Evolutionary conservation across 2,113 vertebrate species (phyloP).

Genomic region (Bufo bufo): DNA sequence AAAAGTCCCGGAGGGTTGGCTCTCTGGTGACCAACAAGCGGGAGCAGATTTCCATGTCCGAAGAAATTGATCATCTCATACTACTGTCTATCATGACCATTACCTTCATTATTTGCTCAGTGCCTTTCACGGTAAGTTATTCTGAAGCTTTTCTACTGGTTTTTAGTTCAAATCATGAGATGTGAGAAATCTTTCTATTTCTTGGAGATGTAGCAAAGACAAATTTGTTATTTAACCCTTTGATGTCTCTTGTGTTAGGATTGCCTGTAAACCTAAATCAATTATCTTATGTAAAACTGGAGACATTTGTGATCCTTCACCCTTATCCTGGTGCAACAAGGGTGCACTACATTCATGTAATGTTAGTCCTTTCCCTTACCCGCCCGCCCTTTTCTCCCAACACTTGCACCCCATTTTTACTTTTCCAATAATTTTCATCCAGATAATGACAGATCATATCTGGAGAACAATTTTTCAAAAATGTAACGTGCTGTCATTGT

Average conservation of each 20-base stretch:
- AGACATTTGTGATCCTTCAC: no score
- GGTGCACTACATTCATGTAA: no score
- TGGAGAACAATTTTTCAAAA: neutral
- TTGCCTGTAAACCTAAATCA: no score
- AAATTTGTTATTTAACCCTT: neutral
- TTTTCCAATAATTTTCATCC: no score
- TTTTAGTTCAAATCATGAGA: neutral
- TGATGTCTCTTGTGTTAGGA: neutral
- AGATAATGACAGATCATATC: no score
- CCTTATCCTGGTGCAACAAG: no score
- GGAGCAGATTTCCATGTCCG: conserved; percentile 73
- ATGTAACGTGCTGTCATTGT: neutral
- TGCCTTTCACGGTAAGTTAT: conserved; percentile 90
- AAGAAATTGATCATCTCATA: conserved; percentile 91
- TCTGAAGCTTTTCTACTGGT: neutral
- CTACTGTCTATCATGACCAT: conserved; percentile 90
- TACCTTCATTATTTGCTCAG: conserved; percentile 88
- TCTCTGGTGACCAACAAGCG: conserved; percentile 30
- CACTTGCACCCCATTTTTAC: no score
- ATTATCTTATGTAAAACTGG: no score
- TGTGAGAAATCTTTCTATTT: neutral
- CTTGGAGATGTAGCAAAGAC: neutral
- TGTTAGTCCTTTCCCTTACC: no score
- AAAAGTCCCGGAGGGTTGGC: conserved; percentile 61
- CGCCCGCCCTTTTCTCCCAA: no score